These are phyloP conservation scores for Microplitis demolitor DNA, from an alignment of 1,140 invertebrate genomes.

Conservation along the genomic window DNA sequence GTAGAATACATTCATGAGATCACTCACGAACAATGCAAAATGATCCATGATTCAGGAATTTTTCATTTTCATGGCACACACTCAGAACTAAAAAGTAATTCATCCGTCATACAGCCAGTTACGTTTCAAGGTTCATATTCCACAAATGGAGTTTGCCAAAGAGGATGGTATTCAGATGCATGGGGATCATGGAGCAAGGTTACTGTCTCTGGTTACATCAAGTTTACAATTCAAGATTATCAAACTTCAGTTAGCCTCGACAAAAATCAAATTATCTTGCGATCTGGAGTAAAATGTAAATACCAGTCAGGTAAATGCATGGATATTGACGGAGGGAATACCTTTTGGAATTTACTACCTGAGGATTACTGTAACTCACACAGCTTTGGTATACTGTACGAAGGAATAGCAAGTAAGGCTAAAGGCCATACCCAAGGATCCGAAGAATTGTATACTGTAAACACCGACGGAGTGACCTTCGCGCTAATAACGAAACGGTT, in stretches of 20 bases:
- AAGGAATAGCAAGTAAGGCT: neutral
- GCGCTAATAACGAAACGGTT: neutral
- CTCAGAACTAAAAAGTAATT: neutral
- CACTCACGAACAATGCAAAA: neutral
- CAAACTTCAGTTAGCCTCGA: neutral
- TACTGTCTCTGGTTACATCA: neutral
- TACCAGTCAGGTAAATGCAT: slow-evolving; percentile 19
- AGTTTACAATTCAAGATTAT: slow-evolving; percentile 16
- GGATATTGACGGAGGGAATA: slow-evolving; percentile 10
- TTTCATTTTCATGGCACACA: neutral
- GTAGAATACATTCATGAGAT: slow-evolving; percentile 8
- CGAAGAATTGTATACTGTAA: slow-evolving; percentile 5
- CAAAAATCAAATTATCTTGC: neutral
- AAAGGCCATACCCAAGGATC: neutral
- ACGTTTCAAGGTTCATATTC: neutral
- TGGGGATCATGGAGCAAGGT: slow-evolving; percentile 17
- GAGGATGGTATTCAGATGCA: neutral
- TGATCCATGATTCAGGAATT: neutral
- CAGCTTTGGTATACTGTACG: neutral
- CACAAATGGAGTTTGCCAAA: neutral
- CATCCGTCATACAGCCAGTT: neutral
- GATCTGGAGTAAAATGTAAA: slow-evolving; percentile 10
- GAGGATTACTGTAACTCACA: slow-evolving; percentile 11
- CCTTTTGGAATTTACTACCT: slow-evolving; percentile 11
- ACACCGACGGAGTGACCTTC: slow-evolving; percentile 12